phyloP scores from a whole-genome alignment of 2,113 vertebrate genomes.

The Rattus rattus region DNA sequence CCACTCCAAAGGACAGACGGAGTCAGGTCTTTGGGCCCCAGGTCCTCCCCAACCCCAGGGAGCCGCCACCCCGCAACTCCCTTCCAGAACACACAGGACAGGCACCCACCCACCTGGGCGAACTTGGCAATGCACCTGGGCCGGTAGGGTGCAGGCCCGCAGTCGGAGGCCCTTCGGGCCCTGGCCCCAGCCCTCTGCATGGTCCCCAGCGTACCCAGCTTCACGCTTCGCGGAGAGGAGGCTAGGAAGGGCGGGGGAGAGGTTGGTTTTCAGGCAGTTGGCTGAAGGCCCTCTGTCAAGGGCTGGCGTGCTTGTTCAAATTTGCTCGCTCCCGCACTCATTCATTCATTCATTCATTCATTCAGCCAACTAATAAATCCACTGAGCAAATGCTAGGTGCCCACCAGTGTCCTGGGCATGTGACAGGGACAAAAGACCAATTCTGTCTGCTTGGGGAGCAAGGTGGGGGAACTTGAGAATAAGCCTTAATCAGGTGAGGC shows the following conservation, averaged over 20 bases:
- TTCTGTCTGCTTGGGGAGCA: neutral
- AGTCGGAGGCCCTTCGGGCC: conserved; percentile 78
- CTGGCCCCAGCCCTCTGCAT: conserved; percentile 86
- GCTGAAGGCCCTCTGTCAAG: neutral
- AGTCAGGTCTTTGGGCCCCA: neutral
- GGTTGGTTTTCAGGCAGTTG: neutral
- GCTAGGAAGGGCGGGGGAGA: conserved; percentile 28
- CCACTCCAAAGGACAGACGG: neutral
- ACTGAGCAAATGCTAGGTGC: neutral
- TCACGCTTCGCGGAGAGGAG: neutral
- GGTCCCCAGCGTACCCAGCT: conserved; percentile 30
- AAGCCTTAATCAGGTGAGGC: neutral
- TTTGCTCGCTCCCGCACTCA: neutral
- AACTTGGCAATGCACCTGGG: conserved; percentile 81
- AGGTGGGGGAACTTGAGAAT: no score
- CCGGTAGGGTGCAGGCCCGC: conserved; percentile 55
- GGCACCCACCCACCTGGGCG: conserved; percentile 80
- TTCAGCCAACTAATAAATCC: neutral
- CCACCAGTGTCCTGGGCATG: neutral
- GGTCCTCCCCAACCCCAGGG: neutral
- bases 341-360: neutral
- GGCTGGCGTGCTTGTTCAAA: neutral
- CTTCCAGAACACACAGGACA: neutral
- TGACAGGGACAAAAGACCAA: neutral
- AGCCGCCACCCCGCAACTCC: neutral